Percentiles rank a stretch among this genome's conserved stretches.
Evolutionary conservation across 2,113 vertebrate genomes (phyloP).

Genomic region (Sinocyclocheilus rhinocerous): DNA sequence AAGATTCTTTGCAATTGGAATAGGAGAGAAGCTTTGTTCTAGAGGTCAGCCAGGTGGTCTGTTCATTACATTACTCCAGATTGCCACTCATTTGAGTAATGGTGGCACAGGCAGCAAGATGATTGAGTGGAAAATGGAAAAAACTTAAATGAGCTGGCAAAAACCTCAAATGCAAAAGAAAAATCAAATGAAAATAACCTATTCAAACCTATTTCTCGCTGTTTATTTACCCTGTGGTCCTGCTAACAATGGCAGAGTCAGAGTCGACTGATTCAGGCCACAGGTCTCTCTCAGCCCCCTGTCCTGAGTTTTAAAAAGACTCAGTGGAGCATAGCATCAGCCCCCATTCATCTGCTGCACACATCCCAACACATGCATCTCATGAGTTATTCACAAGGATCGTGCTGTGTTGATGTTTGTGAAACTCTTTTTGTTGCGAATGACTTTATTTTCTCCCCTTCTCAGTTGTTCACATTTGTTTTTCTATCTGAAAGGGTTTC

Average conservation of each 20-base stretch:
- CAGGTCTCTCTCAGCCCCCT: not conserved
- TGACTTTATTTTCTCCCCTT: conserved; percentile 13
- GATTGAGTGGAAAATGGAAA: conserved; percentile 4
- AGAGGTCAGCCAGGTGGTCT: conserved; percentile 2
- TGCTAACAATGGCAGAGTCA: conserved; percentile 7
- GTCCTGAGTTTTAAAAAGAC: conserved; percentile 38
- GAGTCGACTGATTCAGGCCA: not conserved
- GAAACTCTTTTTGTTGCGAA: conserved; percentile 12
- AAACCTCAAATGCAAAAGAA: conserved; percentile 6
- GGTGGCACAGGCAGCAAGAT: not conserved
- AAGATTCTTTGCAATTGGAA: not conserved
- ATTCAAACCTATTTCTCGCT: not conserved
- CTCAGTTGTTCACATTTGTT: not conserved
- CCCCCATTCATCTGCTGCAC: conserved; percentile 36
- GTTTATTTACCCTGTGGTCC: conserved; percentile 2
- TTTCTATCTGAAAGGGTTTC: not conserved
- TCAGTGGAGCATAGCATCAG: conserved; percentile 28
- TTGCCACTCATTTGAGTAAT: not conserved
- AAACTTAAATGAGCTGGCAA: not conserved
- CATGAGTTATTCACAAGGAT: conserved; percentile 26
- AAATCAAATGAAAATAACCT: not conserved
- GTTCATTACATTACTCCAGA: conserved; percentile 3
- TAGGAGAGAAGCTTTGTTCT: not conserved
- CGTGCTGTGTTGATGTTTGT: conserved; percentile 1
- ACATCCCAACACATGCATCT: conserved; percentile 42